phyloP scores from a whole-genome alignment of 2,113 vertebrate genomes.

The Chlorodrepanis virens region DNA sequence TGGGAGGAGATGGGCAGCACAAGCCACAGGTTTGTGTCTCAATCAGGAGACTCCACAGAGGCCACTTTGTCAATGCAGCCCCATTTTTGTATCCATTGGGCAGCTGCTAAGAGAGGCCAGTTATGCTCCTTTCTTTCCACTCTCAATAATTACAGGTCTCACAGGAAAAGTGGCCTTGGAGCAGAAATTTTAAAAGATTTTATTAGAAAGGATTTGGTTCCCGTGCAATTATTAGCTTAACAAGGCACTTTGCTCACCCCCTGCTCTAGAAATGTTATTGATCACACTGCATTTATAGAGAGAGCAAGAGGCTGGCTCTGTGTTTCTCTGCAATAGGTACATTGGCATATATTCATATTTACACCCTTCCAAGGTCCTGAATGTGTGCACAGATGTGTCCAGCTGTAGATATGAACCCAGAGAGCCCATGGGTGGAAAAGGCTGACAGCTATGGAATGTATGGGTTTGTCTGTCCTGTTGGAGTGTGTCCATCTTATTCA shows the following conservation, averaged over 20 bases:
- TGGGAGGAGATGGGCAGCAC: background rate
- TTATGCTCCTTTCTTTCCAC: background rate
- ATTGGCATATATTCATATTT: background rate
- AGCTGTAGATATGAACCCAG: background rate
- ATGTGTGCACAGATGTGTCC: background rate
- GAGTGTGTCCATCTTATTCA: background rate
- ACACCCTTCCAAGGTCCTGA: background rate
- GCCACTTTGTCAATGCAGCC: background rate
- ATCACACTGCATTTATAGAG: background rate
- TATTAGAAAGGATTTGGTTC: slow-evolving; percentile 44
- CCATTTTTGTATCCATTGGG: background rate
- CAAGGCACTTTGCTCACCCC: slow-evolving; percentile 15
- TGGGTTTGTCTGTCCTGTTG: background rate
- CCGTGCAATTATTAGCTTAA: slow-evolving; percentile 51
- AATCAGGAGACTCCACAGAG: slow-evolving; percentile 8
- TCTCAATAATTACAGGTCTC: slow-evolving; percentile 43
- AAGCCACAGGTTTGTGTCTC: slow-evolving; percentile 8
- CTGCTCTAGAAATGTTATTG: slow-evolving; percentile 9
- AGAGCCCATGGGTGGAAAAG: background rate
- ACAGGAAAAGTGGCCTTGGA: slow-evolving; percentile 19
- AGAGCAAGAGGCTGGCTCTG: background rate
- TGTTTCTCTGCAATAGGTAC: background rate
- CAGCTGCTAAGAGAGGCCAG: background rate
- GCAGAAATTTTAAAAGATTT: slow-evolving; percentile 46
- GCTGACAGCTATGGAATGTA: background rate